Percentiles rank a stretch among this genome's conserved stretches.
phyloP scores from a whole-genome alignment of 2,797 vertebrate species.

The Oceanodroma leucorhoa region DNA sequence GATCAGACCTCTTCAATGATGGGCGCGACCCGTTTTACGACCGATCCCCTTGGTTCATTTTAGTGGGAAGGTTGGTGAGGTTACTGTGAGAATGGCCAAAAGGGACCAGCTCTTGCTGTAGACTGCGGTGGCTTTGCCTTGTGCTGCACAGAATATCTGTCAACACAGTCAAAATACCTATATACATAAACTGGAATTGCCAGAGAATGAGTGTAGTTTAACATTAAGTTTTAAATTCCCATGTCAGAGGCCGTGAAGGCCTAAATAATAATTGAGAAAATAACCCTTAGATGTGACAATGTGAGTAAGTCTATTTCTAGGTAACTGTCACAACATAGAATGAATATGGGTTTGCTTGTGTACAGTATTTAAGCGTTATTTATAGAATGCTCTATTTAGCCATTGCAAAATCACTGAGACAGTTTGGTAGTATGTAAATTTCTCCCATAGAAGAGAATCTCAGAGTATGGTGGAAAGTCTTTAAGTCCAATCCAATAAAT shows the following conservation, averaged over 20 bases:
- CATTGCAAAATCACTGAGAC: not conserved
- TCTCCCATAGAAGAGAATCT: not conserved
- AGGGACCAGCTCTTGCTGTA: constrained; percentile 78
- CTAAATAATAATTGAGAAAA: not conserved
- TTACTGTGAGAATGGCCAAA: constrained; percentile 72
- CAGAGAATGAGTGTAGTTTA: not conserved
- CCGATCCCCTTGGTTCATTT: constrained; percentile 99
- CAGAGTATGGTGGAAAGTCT: not conserved
- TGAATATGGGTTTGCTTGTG: not conserved
- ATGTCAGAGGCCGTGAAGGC: not conserved
- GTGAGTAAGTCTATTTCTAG: not conserved
- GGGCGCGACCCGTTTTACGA: constrained; percentile 99
- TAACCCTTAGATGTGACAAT: not conserved
- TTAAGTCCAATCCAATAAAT: not conserved
- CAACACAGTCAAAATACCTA: not conserved
- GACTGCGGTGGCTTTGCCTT: constrained; percentile 35
- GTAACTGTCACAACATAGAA: not conserved
- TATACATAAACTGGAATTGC: not conserved
- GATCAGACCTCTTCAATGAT: constrained; percentile 97
- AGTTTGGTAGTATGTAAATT: not conserved
- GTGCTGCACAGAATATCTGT: not conserved
- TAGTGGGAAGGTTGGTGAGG: constrained; percentile 99
- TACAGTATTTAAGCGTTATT: not conserved
- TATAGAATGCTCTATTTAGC: not conserved
- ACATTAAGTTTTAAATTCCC: not conserved